Conservation (phyloP, 1,140 invertebrate species). For the Drusus annulatus region DNA sequence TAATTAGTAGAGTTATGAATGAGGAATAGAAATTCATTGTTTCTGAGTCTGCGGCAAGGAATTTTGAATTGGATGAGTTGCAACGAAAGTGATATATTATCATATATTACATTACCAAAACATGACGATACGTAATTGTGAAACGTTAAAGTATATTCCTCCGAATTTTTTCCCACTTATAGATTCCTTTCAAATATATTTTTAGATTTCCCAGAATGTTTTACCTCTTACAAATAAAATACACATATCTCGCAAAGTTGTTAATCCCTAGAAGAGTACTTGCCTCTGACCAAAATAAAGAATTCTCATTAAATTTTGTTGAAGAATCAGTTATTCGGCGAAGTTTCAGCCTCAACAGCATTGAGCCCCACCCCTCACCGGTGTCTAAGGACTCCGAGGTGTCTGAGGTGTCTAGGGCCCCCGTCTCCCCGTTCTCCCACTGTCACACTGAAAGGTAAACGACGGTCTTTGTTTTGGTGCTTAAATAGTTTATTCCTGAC, state of each 20-base stretch:
- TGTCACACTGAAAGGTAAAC: constrained; percentile 43
- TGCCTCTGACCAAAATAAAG: not conserved
- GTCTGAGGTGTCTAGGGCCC: not conserved
- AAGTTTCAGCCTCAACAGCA: not conserved
- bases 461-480: constrained; percentile 54
- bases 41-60: no score
- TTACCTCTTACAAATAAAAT: not conserved
- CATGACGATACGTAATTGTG: no score
- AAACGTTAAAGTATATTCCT: no score
- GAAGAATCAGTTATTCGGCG: not conserved
- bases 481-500: constrained; percentile 58
- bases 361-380: not conserved
- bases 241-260: not conserved
- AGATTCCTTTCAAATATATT: no score
- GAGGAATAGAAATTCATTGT: no score
- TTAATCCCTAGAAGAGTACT: not conserved
- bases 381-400: not conserved
- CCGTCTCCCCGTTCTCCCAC: constrained; percentile 7
- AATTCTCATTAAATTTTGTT: not conserved
- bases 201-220: no score
- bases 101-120: no score
- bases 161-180: no score
- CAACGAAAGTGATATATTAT: no score
- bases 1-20: no score
- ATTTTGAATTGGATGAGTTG: no score